Conservation (phyloP, 2,113 vertebrate genomes). For the Lepisosteus osseus region DNA sequence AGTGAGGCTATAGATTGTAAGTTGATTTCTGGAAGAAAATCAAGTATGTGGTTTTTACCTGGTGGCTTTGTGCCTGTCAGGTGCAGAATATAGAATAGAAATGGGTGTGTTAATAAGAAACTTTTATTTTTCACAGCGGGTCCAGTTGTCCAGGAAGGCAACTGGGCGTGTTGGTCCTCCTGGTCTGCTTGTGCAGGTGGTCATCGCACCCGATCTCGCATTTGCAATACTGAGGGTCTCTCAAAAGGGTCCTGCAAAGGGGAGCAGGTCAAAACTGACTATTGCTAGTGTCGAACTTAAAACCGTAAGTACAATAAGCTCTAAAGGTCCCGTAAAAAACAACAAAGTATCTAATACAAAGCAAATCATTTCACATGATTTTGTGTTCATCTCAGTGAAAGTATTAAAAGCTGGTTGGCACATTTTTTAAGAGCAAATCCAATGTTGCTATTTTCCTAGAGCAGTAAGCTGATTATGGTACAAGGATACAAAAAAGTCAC, state of each 20-base stretch:
- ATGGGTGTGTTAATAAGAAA: neutral
- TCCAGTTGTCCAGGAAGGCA: slow-evolving; percentile 49
- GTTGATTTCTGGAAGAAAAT: slow-evolving; percentile 22
- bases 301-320: too few species aligned
- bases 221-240: slow-evolving; percentile 54
- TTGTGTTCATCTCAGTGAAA: too few species aligned
- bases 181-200: slow-evolving; percentile 55
- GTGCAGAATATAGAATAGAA: neutral
- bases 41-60: neutral
- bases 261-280: slow-evolving; percentile 36
- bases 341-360: too few species aligned
- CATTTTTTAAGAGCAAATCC: too few species aligned
- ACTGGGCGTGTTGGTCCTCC: slow-evolving; percentile 71
- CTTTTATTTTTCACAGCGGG: slow-evolving; percentile 1
- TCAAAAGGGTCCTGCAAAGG: slow-evolving; percentile 58
- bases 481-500: too few species aligned
- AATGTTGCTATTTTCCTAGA: too few species aligned
- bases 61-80: neutral
- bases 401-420: too few species aligned
- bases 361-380: too few species aligned
- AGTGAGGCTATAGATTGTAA: slow-evolving; percentile 40
- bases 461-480: too few species aligned
- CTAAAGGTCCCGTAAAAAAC: too few species aligned
- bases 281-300: slow-evolving; percentile 47
- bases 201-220: slow-evolving; percentile 52